These are phyloP conservation scores for Aplocera efformata DNA, from an alignment of 2,888 invertebrate genomes.

Conservation along the genomic window DNA sequence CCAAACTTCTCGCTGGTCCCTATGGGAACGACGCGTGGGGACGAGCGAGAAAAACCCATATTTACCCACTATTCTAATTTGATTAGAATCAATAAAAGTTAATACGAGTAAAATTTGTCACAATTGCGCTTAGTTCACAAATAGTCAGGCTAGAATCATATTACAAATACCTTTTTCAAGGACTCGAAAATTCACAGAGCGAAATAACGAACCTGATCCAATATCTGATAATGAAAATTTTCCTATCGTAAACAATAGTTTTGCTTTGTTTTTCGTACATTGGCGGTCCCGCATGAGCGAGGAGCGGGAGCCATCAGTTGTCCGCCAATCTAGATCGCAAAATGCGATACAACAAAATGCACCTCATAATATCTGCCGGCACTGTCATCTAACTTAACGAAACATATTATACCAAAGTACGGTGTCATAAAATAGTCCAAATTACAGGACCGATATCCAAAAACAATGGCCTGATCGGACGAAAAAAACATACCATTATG, in stretches of 20 bases:
- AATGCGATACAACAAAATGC: slow-evolving; percentile 35
- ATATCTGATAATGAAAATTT: slow-evolving; percentile 23
- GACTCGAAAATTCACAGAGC: slow-evolving; percentile 8
- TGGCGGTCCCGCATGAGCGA: slow-evolving; percentile 18
- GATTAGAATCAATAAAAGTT: too few relatives aligned
- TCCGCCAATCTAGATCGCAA: slow-evolving; percentile 31
- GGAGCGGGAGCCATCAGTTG: slow-evolving; percentile 24
- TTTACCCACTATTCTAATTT: too few relatives aligned
- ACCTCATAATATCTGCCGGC: slow-evolving; percentile 44
- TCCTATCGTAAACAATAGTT: slow-evolving; percentile 23
- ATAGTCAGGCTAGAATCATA: too few relatives aligned
- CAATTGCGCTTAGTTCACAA: too few relatives aligned
- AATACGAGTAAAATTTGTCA: too few relatives aligned
- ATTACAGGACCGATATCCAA: slow-evolving; percentile 71
- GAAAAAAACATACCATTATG: slow-evolving; percentile 33
- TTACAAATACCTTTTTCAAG: too few relatives aligned
- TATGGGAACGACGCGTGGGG: too few relatives aligned
- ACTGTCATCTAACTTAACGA: slow-evolving; percentile 53
- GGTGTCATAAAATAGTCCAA: slow-evolving; percentile 70
- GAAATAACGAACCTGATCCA: slow-evolving; percentile 15
- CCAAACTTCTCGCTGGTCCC: too few relatives aligned
- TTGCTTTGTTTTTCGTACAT: slow-evolving; percentile 22
- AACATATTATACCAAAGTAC: slow-evolving; percentile 60
- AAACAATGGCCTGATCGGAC: slow-evolving; percentile 65
- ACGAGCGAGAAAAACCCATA: too few relatives aligned